Base-by-base conservation (phyloP, 64 coral and sea anemone species). In the Astreopora myriophthalma region DNA sequence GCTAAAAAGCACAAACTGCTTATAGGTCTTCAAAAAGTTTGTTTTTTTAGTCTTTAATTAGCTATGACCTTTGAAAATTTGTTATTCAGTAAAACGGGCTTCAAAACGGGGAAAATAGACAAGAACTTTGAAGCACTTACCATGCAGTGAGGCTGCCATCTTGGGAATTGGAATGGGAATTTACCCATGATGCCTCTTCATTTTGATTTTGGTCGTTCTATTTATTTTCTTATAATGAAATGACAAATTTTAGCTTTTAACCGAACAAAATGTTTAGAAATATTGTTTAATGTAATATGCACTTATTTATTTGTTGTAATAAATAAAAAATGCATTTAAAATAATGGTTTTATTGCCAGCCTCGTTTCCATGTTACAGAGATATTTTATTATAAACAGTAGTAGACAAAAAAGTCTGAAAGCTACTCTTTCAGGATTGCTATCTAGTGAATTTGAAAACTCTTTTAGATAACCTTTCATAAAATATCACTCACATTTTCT, bases 401-500 rank as follows among this genome's bases (percentile, higher is more conserved):
- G n/a, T n/a, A n/a, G n/a, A 2, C 11, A 22, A 34, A 73, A 73
- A 73, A 17, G 11, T 17, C 14, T 73, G 70, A 36, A 73, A 73
- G 34, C 70, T 73, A 73, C 70, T 73, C 70, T 73, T 34, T 36
- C 9, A 36, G 31, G 34, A 73, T 73, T 73, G 70, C 1, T 36
- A 73, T 73, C 70, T 17, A 36, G 70, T 37, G 11, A 36, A 73
- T 73, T 20, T 36, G 70, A 36, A 34, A 73, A 36, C 10, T 73
- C n/a, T n/a, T n/a, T n/a, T n/a, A n/a, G n/a, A n/a, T n/a, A n/a
- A n/a, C n/a, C 70, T 16, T 73, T 36, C 70, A 73, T 73, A 2
- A 73, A 33, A 73, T 73, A 37, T 36, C 70, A 34, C 70, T 73
- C 8, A 73, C 30, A 36, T 73, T 73, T 73, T 73, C 70, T 73